Base-by-base conservation (phyloP, 2,888 invertebrate genomes). In the Mystacides longicornis region DNA sequence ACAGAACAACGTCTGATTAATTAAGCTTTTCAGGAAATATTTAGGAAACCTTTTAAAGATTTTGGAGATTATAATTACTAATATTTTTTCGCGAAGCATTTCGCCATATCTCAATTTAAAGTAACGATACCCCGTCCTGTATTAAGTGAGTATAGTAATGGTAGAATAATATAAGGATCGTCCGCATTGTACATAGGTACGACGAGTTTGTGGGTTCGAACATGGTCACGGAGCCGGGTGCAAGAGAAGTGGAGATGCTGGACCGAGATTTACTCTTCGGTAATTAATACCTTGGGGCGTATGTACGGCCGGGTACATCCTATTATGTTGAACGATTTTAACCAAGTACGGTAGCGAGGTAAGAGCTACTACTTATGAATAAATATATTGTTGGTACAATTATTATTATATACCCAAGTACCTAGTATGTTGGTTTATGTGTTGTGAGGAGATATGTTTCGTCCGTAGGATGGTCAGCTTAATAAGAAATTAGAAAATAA, bases 271-370 rank as follows among this genome's bases (percentile, higher is more conserved):
- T 60, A 52, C 52, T 52, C 58, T 42, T 46, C 57, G 46, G 58
- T 60, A 58, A 60, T 60, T 60, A 58, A 60, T 60, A 57, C 60
- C 60, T 55, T 51, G 33, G 60, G 60, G 55, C 55, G 58, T 58
- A 58, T 54, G 53, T 45, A 55, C 52, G 56, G 54, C 49, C 33
- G 27, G 4, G 22, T 3, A 31, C 4, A 31, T 20, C 11, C 33
- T 22, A 14, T 7, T 47, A 16, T 3, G 33, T 18, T 33, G n/a
- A 31, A 23, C 33, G 45, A 52, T 22, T 52, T 56, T 48, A 49
- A 37, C 37, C 20, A 22, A 48, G 21, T 23, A 22, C 22, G 22
- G 23, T 23, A 22, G 23, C 23, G 22, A 37, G 37, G 37, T 37
- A 37, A 37, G n/a, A n/a, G n/a, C 37, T 37, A 16, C 37, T 37